Evolutionary conservation across 2,888 invertebrate genomes (phyloP), one percentile per base, ranked within the genome.

Genomic region (Oscheius sp.): DNA sequence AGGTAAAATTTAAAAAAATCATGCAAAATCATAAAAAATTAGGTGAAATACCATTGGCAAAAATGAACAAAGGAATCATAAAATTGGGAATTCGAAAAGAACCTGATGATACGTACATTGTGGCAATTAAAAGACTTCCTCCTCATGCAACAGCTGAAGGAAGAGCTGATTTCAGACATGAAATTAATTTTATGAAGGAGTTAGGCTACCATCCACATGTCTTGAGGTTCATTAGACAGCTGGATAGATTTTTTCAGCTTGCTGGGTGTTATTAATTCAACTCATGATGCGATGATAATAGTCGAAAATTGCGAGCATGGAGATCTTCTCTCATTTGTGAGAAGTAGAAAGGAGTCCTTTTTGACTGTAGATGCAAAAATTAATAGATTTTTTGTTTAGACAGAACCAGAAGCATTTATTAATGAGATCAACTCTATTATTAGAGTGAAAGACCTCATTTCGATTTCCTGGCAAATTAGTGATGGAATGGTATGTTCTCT

Each of bases 161-260:
- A 41, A 66, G 74, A 49, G 32, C 64, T 3, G 82, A 82, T 38
- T 80, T 82, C 59, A 67, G 76, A 30, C 75, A 78, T 47, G 82
- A 82, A 57, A 82, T 82, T 24, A 68, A 74, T 3, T 82, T 82
- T 56, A 82, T 82, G 82, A 82, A 82, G 51, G 49, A 68, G 0
- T 63, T 82, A 8, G 82, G 81, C 14, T 75, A 78, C 41, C 81
- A 81, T 66, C 72, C 77, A 0, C 80, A 81, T 62, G 71, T 81
- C 6, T 59, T 79, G 4, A 70, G 67, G 71, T 71, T 8, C 20
- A 20, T 14, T n/a, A 6, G 24, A 5, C 22, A 20, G 17, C 9
- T 1, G 22, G 47, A 47, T 1, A 36, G 2, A 32, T 33, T 41
- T 45, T 62, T 67, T 36, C 57, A 74, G 73, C 49, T 73, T 82